Evolutionary conservation across 2,113 vertebrate species (phyloP), one percentile per base, ranked within the genome.

Genomic region (Apus apus): DNA sequence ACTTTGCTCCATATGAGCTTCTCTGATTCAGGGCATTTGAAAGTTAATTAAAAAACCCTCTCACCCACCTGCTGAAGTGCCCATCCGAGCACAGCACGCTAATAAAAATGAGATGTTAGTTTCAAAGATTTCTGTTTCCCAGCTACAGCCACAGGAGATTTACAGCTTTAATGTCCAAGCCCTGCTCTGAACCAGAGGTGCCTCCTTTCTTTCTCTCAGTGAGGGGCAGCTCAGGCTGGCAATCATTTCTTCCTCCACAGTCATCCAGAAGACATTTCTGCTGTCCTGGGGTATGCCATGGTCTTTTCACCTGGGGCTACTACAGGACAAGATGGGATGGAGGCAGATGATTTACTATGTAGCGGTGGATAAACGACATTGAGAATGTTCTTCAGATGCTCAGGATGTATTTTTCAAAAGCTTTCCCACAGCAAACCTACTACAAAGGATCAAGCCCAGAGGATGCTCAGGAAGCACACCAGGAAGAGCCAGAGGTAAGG

Each of bases 61-160:
- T 27, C 10, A 34, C 5, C 19, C 16, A 8, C 11, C 50, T 15
- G 34, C 81, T 62, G 70, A 34, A 46, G 29, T 10, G 32, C 32
- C 91, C n/a, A 40, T 60, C 70, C 30, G 87, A 85, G 65, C 0
- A 1, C 4, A 4, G 45, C 6, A 9, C 1, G 1, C 73, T 65
- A 30, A 60, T 13, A 21, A 46, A 66, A 79, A 30, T 4, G 18
- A 89, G 43, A 45, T 0, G 0, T 23, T 27, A 4, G 9, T 15
- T 65, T 73, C 53, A 91, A 57, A 61, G 36, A 19, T 48, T 72
- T 70, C 62, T 88, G 75, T 32, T 70, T 80, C 58, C 40, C 60
- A 92, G 80, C 62, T 50, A 72, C 66, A 72, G 43, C 53, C 89
- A 51, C 38, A n/a, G 60, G 43, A 91, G 50, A 76, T 77, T 83